A percentile compares a stretch with the other conserved stretches of the same genome.
phyloP scores from a whole-genome alignment of 1,140 invertebrate species.

The Xylocopa sonorina region DNA sequence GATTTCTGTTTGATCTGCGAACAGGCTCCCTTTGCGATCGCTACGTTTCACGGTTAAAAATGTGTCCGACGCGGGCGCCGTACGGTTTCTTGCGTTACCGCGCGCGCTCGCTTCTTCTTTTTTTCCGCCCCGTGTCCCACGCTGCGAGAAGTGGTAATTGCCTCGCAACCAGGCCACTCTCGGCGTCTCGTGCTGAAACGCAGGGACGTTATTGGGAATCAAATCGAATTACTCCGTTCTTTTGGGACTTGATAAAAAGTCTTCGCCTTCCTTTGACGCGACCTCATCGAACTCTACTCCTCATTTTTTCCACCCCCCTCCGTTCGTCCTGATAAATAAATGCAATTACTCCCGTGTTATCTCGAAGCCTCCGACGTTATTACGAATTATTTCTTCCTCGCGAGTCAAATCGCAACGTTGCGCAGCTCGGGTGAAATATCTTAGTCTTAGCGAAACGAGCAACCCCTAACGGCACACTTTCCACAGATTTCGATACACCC shows the following conservation, averaged over 20 bases:
- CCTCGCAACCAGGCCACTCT: neutral
- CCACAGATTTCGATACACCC: too few species aligned
- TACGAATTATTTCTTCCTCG: neutral
- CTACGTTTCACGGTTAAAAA: constrained; percentile 34
- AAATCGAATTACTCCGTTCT: constrained; percentile 43
- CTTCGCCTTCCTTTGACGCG: constrained; percentile 22
- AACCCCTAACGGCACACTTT: too few species aligned
- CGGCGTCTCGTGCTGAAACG: constrained; percentile 13
- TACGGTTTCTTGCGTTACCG: constrained; percentile 2
- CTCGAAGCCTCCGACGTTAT: neutral
- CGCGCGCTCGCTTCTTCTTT: too few species aligned
- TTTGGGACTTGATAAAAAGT: constrained; percentile 46
- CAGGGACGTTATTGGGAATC: constrained; percentile 35
- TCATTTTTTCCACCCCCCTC: neutral
- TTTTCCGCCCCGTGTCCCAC: neutral
- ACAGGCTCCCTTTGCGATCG: constrained; percentile 1
- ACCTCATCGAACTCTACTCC: neutral
- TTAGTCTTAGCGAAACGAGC: too few species aligned
- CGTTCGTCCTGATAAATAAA: neutral
- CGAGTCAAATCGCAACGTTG: too few species aligned
- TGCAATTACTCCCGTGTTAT: constrained; percentile 22
- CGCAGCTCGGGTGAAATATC: too few species aligned
- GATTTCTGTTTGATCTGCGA: constrained; percentile 52
- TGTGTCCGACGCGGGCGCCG: constrained; percentile 1
- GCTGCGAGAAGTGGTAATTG: constrained; percentile 26